Evolutionary conservation across 2,888 invertebrate species (phyloP).

Genomic region (Dusona sp.): DNA sequence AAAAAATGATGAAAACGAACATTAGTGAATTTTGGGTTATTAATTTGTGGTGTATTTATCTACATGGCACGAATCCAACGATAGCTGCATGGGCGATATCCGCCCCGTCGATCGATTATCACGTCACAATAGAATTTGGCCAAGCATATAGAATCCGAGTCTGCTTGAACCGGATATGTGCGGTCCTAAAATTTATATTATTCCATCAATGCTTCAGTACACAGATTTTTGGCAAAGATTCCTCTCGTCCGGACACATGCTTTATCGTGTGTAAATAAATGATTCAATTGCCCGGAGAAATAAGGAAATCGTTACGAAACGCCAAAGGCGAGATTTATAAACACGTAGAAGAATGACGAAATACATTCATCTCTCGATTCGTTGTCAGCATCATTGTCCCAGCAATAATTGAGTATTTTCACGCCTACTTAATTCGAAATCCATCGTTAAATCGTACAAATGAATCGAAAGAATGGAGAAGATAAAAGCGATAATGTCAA

Average conservation of each 20-base stretch:
- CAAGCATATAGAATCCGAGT: neutral
- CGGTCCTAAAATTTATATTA: neutral
- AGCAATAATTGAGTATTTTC: conserved; percentile 33
- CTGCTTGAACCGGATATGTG: conserved; percentile 2
- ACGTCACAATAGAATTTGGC: neutral
- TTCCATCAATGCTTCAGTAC: neutral
- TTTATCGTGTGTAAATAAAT: conserved; percentile 27
- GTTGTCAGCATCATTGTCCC: conserved; percentile 18
- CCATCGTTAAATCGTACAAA: neutral
- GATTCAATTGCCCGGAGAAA: conserved; percentile 6
- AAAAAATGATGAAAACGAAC: neutral
- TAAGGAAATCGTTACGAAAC: conserved; percentile 17
- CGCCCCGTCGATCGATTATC: conserved; percentile 12
- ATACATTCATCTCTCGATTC: neutral
- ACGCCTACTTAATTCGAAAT: conserved; percentile 44
- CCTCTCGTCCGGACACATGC: neutral
- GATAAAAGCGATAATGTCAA: conserved; percentile 20
- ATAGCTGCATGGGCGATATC: neutral
- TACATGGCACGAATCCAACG: conserved; percentile 1
- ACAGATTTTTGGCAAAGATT: conserved; percentile 17
- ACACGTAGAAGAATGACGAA: neutral
- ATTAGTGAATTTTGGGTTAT: neutral
- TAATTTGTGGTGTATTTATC: neutral
- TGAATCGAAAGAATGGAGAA: neutral
- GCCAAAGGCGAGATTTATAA: neutral